These are phyloP conservation scores for Matsumyia berberina DNA, from an alignment of 2,888 invertebrate species.

Conservation along the genomic window DNA sequence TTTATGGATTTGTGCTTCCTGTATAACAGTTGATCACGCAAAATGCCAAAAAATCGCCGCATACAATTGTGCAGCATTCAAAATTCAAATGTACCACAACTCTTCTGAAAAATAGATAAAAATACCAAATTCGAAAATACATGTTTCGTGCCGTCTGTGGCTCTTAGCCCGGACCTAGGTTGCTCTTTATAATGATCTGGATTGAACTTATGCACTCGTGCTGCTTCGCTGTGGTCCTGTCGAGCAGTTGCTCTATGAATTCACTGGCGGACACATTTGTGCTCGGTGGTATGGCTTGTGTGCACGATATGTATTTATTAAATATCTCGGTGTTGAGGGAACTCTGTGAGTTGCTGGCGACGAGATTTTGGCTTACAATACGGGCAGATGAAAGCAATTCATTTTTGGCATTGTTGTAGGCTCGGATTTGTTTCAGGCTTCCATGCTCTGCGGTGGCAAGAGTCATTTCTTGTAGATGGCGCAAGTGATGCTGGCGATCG, in stretches of 20 bases:
- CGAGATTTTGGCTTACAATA: constrained; percentile 80
- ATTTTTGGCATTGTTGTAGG: constrained; percentile 81
- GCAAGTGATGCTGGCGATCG: constrained; percentile 81
- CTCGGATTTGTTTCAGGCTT: constrained; percentile 81
- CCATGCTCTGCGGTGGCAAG: constrained; percentile 81
- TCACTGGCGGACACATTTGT: constrained; percentile 81
- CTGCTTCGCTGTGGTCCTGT: constrained; percentile 82
- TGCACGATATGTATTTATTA: constrained; percentile 83
- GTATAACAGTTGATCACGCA: constrained; percentile 67
- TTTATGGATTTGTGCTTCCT: constrained; percentile 61
- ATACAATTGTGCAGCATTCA: constrained; percentile 30
- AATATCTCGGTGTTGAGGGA: constrained; percentile 82
- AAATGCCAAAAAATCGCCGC: constrained; percentile 59
- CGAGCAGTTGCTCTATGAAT: constrained; percentile 82
- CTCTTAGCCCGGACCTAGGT: constrained; percentile 80
- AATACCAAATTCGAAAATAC: constrained; percentile 33
- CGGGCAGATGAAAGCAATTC: constrained; percentile 81
- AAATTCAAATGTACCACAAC: constrained; percentile 54
- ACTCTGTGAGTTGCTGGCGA: constrained; percentile 81
- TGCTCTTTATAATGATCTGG: constrained; percentile 81
- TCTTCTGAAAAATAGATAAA: constrained; percentile 59
- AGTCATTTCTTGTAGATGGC: constrained; percentile 79
- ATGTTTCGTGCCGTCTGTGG: constrained; percentile 1
- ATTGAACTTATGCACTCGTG: constrained; percentile 82
- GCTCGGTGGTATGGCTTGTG: constrained; percentile 82